Evolutionary conservation across 2,888 invertebrate genomes (phyloP), one percentile per base, ranked within the genome.

Genomic region (Cosmorhoe ocellata): DNA sequence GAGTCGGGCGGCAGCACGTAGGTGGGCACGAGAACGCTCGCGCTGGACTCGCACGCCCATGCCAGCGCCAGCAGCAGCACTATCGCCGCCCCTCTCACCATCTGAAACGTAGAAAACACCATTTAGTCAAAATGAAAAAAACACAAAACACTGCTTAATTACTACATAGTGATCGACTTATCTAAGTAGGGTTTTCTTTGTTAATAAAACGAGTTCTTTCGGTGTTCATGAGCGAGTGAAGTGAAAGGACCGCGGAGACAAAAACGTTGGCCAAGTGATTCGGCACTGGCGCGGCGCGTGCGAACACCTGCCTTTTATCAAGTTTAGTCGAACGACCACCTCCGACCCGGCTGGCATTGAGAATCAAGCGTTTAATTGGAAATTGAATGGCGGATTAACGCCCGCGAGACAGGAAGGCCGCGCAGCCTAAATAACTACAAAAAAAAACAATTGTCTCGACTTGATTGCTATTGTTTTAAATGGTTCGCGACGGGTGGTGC

Each of bases 11-110:
- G 90, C 79, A 90, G 74, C 70, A 88, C 90, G 79, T 91, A 91
- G 59, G 89, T 90, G 56, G 90, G 91, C 68, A 90, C 90, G 56
- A 91, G 87, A 59, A 91, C 91, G 67, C 91, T 91, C 63, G 81
- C 81, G 58, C 69, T 79, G 61, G 74, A 75, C 44, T 65, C 64
- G 70, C 84, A 82, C 61, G 73, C 82, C 80, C 85, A 86, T 70
- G 86, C 79, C 82, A 89, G 84, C 86, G 89, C 88, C 74, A 87
- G 69, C 76, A 79, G 65, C 58, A 87, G 79, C 84, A 83, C 82
- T 67, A 85, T 75, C 84, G 84, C 84, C 88, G 84, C 89, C 87
- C 90, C 86, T 87, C 89, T 86, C 85, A 88, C 90, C 90, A 90
- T 90, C 91, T 90, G 90, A 79, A 91, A 76, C 79, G 79, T 82